A percentile compares a stretch with the other conserved stretches of the same genome.
Evolutionary conservation across 2,888 invertebrate species (phyloP).

Genomic region (Perithous albicinctus): DNA sequence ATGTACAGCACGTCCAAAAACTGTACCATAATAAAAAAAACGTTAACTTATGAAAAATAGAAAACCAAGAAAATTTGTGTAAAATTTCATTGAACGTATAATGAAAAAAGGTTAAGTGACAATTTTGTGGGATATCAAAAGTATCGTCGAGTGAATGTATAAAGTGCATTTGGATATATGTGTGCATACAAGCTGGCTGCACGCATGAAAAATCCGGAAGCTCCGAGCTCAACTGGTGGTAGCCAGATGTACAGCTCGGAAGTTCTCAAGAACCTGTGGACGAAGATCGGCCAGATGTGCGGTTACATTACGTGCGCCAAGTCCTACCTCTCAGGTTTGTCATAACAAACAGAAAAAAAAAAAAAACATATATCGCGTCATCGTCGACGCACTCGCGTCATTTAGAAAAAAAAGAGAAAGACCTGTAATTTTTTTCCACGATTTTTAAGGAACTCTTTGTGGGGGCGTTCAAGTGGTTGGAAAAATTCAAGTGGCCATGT

Average conservation of each 20-base stretch:
- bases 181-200: slow-evolving; percentile 3
- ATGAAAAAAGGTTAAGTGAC: no score
- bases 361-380: slow-evolving; percentile 18
- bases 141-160: neutral
- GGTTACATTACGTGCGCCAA: slow-evolving; percentile 81
- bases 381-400: slow-evolving; percentile 25
- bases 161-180: slow-evolving; percentile 9
- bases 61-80: no score
- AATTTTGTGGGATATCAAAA: no score
- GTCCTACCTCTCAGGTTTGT: slow-evolving; percentile 81
- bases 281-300: slow-evolving; percentile 81
- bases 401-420: no score
- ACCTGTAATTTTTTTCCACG: slow-evolving; percentile 10
- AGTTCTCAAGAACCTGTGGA: slow-evolving; percentile 80
- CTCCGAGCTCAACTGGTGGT: slow-evolving; percentile 43
- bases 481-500: neutral
- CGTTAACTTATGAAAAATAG: no score
- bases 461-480: neutral
- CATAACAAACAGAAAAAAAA: neutral
- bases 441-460: neutral
- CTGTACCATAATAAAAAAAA: no score
- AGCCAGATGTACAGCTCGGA: slow-evolving; percentile 78
- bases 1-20: no score
- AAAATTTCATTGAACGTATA: no score
- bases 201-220: slow-evolving; percentile 65